Conservation (phyloP, 2,888 invertebrate species). For the Apodemia hepburni region DNA sequence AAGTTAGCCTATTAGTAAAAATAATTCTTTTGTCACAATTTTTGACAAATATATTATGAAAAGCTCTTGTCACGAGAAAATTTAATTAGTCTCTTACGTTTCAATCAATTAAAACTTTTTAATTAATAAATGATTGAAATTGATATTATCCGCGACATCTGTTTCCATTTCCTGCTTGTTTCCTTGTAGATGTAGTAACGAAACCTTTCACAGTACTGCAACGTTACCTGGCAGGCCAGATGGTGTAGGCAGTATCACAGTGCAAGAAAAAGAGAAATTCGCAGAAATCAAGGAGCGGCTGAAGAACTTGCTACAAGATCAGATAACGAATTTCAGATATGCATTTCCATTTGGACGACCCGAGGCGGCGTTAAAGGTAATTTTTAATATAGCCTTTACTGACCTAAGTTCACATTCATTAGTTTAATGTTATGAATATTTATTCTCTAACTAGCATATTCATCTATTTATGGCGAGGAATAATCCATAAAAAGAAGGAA, state of each 20-base stretch:
- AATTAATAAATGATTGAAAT: neutral
- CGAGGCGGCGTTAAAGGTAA: slow-evolving; percentile 95
- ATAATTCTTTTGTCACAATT: too few species aligned
- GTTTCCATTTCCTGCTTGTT: slow-evolving; percentile 64
- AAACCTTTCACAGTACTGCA: slow-evolving; percentile 76
- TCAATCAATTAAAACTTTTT: neutral
- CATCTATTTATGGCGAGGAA: too few species aligned
- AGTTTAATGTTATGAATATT: neutral
- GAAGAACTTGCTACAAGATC: slow-evolving; percentile 95
- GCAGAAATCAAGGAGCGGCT: slow-evolving; percentile 98
- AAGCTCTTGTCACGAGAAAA: too few species aligned
- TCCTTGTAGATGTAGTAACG: slow-evolving; percentile 75
- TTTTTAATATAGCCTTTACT: neutral
- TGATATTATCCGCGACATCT: slow-evolving; percentile 15
- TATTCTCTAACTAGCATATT: too few species aligned
- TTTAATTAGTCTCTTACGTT: neutral
- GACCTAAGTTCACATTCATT: neutral
- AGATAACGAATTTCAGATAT: slow-evolving; percentile 99
- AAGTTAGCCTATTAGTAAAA: too few species aligned
- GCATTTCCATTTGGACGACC: slow-evolving; percentile 99
- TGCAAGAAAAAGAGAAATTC: slow-evolving; percentile 98
- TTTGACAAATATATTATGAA: too few species aligned
- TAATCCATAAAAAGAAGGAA: too few species aligned
- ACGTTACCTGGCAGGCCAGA: slow-evolving; percentile 91
- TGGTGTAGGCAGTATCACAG: slow-evolving; percentile 98